These are phyloP conservation scores for Oncopeltus fasciatus DNA, from an alignment of 1,140 invertebrate genomes.

Conservation along the genomic window DNA sequence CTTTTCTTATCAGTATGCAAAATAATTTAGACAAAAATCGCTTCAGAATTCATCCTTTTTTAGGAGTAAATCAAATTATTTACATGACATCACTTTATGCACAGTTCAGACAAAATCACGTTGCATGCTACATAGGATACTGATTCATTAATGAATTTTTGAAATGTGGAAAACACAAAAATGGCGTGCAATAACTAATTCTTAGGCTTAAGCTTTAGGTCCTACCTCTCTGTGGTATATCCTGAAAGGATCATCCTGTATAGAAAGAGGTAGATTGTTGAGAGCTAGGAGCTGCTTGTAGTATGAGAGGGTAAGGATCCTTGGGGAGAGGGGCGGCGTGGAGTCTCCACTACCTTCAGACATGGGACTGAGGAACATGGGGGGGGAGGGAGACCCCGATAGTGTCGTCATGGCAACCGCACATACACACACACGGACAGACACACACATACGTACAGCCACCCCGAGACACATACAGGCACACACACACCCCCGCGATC, in stretches of 20 bases:
- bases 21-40: no score
- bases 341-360: neutral
- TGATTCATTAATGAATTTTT: no score
- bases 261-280: constrained; percentile 4
- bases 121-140: no score
- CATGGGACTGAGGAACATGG: neutral
- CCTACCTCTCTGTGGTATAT: constrained; percentile 5
- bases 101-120: no score
- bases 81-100: no score
- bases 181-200: no score
- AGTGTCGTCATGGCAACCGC: constrained; percentile 9
- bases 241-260: constrained; percentile 17
- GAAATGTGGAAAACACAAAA: no score
- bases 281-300: constrained; percentile 26
- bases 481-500: neutral
- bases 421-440: constrained; percentile 8
- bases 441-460: neutral
- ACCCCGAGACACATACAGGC: constrained; percentile 6
- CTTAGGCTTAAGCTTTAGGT: no score
- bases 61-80: no score
- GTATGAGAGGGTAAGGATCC: constrained; percentile 16
- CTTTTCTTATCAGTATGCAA: no score
- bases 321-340: neutral
- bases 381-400: neutral
- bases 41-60: no score